phyloP scores from a whole-genome alignment of 1,140 invertebrate genomes.

The Odontomachus brunneus region DNA sequence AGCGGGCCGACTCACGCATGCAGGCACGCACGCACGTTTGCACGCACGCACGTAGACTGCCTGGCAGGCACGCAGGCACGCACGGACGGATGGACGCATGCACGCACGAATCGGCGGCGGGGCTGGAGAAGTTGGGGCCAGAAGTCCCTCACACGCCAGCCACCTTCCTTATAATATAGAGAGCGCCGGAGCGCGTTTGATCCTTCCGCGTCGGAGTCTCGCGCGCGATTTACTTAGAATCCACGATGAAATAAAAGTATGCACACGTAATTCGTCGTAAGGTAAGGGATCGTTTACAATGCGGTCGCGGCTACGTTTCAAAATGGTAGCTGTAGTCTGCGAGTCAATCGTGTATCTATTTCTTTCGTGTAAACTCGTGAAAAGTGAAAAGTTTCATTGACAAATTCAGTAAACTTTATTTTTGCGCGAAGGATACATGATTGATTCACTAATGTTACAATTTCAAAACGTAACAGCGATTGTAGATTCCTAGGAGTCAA shows the following conservation, averaged over 20 bases:
- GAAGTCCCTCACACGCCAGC: constrained; percentile 45
- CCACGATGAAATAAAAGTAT: constrained; percentile 33
- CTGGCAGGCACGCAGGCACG: constrained; percentile 61
- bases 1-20: constrained; percentile 66
- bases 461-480: no score
- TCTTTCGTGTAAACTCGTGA: no score
- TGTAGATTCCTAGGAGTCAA: no score
- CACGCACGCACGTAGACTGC: constrained; percentile 30
- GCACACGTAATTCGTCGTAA: constrained; percentile 41
- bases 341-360: no score
- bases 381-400: no score
- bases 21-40: constrained; percentile 63
- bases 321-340: no score
- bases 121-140: constrained; percentile 29
- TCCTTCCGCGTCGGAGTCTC: constrained; percentile 49
- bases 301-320: no score
- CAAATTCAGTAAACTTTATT: no score
- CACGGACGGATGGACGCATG: constrained; percentile 56
- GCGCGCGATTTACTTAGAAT: constrained; percentile 51
- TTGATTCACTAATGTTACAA: no score
- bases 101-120: constrained; percentile 1
- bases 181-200: constrained; percentile 55
- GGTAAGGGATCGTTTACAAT: no score
- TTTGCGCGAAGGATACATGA: no score
- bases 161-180: constrained; percentile 18